A percentile compares a stretch with the other conserved stretches of the same genome.
These are phyloP conservation scores for Calliopsis andreniformis DNA, from an alignment of 1,140 invertebrate genomes.

Conservation along the genomic window DNA sequence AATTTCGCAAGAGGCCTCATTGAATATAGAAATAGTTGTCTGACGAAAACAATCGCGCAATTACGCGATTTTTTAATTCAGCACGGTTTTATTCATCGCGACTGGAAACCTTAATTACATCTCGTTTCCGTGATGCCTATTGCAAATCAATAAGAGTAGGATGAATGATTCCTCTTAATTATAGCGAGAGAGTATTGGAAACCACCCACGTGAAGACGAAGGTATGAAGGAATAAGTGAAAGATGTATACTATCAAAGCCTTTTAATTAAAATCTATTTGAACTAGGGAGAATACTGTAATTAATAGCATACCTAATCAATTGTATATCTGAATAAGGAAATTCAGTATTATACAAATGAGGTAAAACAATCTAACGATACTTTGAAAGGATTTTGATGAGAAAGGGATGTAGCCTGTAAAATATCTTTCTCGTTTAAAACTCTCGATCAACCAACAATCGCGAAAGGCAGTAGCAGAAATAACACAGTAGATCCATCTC, in stretches of 20 bases:
- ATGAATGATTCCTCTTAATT: constrained; percentile 20
- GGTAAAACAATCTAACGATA: too few relatives aligned
- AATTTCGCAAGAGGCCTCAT: neutral
- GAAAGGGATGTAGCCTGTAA: too few relatives aligned
- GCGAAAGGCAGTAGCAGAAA: too few relatives aligned
- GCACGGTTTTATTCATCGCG: too few relatives aligned
- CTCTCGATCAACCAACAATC: too few relatives aligned
- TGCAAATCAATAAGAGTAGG: neutral
- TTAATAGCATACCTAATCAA: too few relatives aligned
- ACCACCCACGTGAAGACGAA: neutral
- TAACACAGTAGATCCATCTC: too few relatives aligned
- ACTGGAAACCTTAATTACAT: constrained; percentile 4
- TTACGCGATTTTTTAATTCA: neutral
- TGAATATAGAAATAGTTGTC: neutral
- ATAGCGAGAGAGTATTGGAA: constrained; percentile 10
- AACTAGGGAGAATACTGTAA: too few relatives aligned
- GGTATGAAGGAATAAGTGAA: neutral
- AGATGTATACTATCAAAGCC: neutral
- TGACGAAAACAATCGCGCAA: neutral
- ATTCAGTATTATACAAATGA: too few relatives aligned
- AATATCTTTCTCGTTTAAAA: too few relatives aligned
- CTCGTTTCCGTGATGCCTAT: neutral
- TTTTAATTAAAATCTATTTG: constrained; percentile 9
- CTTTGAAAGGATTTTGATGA: too few relatives aligned
- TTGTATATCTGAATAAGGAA: too few relatives aligned